phyloP scores from a whole-genome alignment of 1,140 invertebrate species.

The Frieseomelitta varia region DNA sequence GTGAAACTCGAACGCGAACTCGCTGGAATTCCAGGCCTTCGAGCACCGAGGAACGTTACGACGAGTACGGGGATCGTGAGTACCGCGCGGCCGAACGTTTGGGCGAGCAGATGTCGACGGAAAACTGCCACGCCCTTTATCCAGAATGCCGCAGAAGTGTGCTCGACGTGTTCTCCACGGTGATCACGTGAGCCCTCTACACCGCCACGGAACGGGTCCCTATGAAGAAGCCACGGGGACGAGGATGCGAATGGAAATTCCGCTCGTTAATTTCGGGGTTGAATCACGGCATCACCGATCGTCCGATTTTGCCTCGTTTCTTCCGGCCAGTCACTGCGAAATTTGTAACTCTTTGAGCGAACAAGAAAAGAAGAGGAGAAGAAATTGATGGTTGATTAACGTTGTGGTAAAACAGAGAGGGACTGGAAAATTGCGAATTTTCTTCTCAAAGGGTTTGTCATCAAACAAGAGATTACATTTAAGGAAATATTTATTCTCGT shows the following conservation, averaged over 20 bases:
- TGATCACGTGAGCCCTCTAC: conserved; percentile 42
- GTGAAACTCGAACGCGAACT: conserved; percentile 25
- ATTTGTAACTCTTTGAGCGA: neutral
- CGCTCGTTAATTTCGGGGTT: neutral
- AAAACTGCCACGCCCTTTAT: conserved; percentile 79
- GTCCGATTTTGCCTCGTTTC: neutral
- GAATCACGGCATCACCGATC: neutral
- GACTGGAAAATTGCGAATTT: neutral
- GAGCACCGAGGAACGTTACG: conserved; percentile 76
- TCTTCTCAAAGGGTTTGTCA: neutral
- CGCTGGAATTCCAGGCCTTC: conserved; percentile 78
- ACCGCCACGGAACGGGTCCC: neutral
- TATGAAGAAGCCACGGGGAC: neutral
- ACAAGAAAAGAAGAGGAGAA: too few relatives aligned
- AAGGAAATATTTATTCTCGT: neutral
- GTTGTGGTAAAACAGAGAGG: neutral
- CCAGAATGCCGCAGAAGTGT: conserved; percentile 78
- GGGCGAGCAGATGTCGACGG: conserved; percentile 71
- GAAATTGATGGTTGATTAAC: neutral
- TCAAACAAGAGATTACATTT: neutral
- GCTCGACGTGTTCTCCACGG: conserved; percentile 77
- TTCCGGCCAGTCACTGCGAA: too few relatives aligned
- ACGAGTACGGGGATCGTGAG: conserved; percentile 77
- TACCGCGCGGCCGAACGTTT: conserved; percentile 77
- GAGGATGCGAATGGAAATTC: neutral